phyloP scores from a whole-genome alignment of 2,888 invertebrate species.

The Phengaris arion region DNA sequence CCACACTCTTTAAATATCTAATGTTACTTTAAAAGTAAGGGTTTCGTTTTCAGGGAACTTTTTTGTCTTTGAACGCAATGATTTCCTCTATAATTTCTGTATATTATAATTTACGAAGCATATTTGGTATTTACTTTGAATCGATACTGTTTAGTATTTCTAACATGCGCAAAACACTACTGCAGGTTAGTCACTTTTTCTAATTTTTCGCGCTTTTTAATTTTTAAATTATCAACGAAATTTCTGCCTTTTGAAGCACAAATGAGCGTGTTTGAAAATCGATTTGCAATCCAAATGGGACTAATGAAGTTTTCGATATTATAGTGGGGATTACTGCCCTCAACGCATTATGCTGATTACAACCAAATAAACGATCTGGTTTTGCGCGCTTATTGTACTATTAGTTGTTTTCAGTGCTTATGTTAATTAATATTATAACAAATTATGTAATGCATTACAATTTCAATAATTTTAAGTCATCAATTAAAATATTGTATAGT shows the following conservation, averaged over 20 bases:
- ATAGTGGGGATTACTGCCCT: conserved; percentile 42
- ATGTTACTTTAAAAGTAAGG: too few species aligned
- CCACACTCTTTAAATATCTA: not conserved
- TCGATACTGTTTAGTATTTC: too few species aligned
- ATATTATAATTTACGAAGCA: too few species aligned
- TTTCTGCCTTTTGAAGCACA: not conserved
- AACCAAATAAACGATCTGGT: conserved; percentile 39
- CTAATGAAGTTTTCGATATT: conserved; percentile 49
- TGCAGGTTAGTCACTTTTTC: not conserved
- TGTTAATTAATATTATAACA: not conserved
- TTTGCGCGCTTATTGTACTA: conserved; percentile 35
- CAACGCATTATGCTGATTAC: conserved; percentile 42
- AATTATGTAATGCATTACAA: not conserved
- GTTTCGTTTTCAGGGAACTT: too few species aligned
- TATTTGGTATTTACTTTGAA: too few species aligned
- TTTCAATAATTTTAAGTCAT: not conserved
- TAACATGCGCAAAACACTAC: too few species aligned
- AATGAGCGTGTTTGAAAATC: conserved; percentile 44
- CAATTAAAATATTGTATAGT: too few species aligned
- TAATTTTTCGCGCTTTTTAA: not conserved
- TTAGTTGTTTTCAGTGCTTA: conserved; percentile 2
- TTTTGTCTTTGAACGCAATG: too few species aligned
- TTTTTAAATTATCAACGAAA: not conserved
- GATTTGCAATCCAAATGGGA: conserved; percentile 46
- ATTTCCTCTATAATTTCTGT: too few species aligned